phyloP scores from a whole-genome alignment of 1,140 invertebrate genomes.

The Apis florea region DNA sequence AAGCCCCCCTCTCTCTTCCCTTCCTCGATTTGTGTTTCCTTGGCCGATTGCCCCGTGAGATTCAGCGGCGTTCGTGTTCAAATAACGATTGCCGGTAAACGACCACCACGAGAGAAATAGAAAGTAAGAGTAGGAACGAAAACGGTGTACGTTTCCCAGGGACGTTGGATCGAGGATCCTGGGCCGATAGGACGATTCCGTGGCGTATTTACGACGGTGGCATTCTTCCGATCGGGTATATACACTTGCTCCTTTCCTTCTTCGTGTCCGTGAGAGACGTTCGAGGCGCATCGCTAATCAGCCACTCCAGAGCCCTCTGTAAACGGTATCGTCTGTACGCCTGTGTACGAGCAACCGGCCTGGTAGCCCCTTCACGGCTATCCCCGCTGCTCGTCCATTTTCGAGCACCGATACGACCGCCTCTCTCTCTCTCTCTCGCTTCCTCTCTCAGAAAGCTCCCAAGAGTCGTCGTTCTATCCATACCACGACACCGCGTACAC shows the following conservation, averaged over 20 bases:
- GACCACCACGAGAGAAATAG: slow-evolving; percentile 24
- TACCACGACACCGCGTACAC: slow-evolving; percentile 43
- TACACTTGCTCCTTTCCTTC: slow-evolving; percentile 15
- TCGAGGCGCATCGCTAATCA: slow-evolving; percentile 67
- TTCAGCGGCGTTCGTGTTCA: slow-evolving; percentile 44
- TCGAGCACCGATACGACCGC: neutral
- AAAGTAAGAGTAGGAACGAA: slow-evolving; percentile 40
- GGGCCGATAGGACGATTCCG: slow-evolving; percentile 32
- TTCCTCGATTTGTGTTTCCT: slow-evolving; percentile 3
- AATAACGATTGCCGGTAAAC: slow-evolving; percentile 32
- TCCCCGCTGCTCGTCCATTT: slow-evolving; percentile 2
- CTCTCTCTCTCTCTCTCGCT: too few species aligned
- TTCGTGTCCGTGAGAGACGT: slow-evolving; percentile 31
- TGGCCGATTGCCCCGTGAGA: slow-evolving; percentile 47
- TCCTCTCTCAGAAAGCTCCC: neutral
- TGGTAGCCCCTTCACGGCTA: neutral
- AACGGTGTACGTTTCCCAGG: slow-evolving; percentile 21
- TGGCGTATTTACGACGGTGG: slow-evolving; percentile 54
- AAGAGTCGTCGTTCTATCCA: slow-evolving; percentile 37
- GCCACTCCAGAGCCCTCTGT: slow-evolving; percentile 4
- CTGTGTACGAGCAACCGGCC: neutral
- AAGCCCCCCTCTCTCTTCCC: neutral
- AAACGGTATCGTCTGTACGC: slow-evolving; percentile 48
- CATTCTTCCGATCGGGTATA: slow-evolving; percentile 32
- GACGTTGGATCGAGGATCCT: neutral